A percentile compares a stretch with the other conserved stretches of the same genome.
These are phyloP conservation scores for Octopus sinensis DNA, from an alignment of 1,140 invertebrate species.

Conservation along the genomic window DNA sequence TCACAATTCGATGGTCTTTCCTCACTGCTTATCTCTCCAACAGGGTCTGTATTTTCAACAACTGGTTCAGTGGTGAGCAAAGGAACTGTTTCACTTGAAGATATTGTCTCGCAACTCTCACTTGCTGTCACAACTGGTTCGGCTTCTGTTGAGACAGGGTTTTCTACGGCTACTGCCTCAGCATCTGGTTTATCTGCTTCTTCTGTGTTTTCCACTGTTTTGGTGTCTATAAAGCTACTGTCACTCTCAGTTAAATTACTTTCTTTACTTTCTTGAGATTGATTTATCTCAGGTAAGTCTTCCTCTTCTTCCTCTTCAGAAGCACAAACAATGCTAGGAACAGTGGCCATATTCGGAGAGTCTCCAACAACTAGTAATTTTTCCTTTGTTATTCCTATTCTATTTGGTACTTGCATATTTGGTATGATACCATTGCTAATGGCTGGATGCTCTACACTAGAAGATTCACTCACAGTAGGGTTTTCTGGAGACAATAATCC, in stretches of 20 bases:
- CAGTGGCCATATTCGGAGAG: slow-evolving; percentile 19
- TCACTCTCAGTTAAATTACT: not conserved
- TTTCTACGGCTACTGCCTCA: not conserved
- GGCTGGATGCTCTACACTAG: not conserved
- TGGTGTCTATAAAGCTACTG: not conserved
- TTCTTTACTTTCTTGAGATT: not conserved
- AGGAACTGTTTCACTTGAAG: not conserved
- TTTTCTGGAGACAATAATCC: not conserved
- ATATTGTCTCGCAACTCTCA: not conserved
- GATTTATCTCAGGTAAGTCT: not conserved
- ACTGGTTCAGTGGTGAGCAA: not conserved
- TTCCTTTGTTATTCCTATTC: slow-evolving; percentile 17
- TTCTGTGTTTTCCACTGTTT: not conserved
- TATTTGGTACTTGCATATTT: slow-evolving; percentile 7
- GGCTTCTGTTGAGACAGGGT: not conserved
- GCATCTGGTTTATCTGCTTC: not conserved
- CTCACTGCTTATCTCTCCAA: not conserved
- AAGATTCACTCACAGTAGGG: not conserved
- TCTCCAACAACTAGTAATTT: slow-evolving; percentile 13
- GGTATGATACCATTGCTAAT: slow-evolving; percentile 3
- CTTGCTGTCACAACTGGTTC: not conserved
- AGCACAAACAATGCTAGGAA: slow-evolving; percentile 30
- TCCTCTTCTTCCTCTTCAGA: not conserved
- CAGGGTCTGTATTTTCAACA: not conserved
- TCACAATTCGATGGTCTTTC: not conserved